Evolutionary conservation across 2,888 invertebrate species (phyloP).

Genomic region (Pomacea canaliculata): DNA sequence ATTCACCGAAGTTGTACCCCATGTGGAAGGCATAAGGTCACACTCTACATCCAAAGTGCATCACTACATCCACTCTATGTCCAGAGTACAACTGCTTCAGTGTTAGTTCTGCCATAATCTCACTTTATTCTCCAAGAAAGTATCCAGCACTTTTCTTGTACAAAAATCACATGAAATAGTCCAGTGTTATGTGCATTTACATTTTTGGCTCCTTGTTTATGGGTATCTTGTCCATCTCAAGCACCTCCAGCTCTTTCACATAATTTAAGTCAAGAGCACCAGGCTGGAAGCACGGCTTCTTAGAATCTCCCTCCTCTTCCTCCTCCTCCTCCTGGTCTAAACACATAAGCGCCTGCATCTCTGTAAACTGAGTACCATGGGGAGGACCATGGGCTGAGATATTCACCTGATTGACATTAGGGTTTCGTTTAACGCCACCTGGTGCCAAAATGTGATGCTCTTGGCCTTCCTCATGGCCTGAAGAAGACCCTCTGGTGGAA

Average conservation of each 20-base stretch:
- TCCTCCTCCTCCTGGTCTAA: neutral
- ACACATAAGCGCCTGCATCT: conserved; percentile 21
- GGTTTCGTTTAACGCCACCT: neutral
- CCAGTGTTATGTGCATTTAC: no score
- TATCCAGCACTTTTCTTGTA: no score
- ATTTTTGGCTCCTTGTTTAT: no score
- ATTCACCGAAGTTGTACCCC: no score
- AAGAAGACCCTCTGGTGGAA: neutral
- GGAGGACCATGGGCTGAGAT: neutral
- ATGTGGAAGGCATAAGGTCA: no score
- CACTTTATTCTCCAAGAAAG: no score
- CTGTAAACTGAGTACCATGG: neutral
- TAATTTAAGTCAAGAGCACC: neutral
- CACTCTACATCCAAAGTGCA: no score
- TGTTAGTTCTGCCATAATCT: no score
- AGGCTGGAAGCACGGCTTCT: neutral
- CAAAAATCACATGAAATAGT: no score
- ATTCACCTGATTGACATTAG: neutral
- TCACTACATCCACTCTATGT: no score
- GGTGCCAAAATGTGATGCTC: neutral
- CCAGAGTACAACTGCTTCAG: no score
- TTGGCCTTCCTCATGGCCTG: neutral
- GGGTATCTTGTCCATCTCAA: no score
- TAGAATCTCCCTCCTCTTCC: conserved; percentile 15
- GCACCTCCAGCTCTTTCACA: neutral